phyloP scores from a whole-genome alignment of 2,888 invertebrate genomes.

The Embidobia sp. region DNA sequence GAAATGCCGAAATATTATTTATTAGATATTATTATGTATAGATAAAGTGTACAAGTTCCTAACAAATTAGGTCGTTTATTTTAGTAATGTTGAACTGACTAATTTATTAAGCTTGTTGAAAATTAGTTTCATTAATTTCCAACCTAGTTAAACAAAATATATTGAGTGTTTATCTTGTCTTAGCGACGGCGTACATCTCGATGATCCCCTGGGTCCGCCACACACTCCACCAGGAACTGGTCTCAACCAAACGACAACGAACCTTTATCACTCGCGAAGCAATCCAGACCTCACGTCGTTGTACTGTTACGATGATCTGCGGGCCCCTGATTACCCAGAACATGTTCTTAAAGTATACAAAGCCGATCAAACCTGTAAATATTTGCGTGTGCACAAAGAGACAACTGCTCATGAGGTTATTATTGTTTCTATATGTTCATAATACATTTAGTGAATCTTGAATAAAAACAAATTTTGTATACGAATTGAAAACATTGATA shows the following conservation, averaged over 20 bases:
- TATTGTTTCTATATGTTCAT: constrained; percentile 4
- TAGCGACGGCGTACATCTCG: constrained; percentile 85
- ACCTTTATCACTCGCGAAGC: constrained; percentile 92
- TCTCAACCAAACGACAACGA: constrained; percentile 83
- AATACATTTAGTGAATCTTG: too few relatives aligned
- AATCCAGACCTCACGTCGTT: constrained; percentile 93
- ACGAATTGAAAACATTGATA: too few relatives aligned
- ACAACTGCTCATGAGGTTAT: constrained; percentile 89
- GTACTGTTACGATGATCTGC: constrained; percentile 89
- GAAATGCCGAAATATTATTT: too few relatives aligned
- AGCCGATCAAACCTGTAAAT: constrained; percentile 98
- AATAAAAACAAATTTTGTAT: too few relatives aligned
- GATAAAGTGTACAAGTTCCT: too few relatives aligned
- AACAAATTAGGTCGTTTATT: too few relatives aligned
- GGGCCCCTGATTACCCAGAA: constrained; percentile 94
- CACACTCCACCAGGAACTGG: constrained; percentile 80
- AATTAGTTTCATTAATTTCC: too few relatives aligned
- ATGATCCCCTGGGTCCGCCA: constrained; percentile 84
- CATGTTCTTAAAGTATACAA: constrained; percentile 98
- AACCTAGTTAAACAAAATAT: too few relatives aligned
- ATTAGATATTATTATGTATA: too few relatives aligned
- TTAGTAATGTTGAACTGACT: too few relatives aligned
- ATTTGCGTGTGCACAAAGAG: constrained; percentile 96
- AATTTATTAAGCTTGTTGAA: too few relatives aligned
- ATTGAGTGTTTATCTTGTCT: too few relatives aligned